Percentiles rank a stretch among this genome's conserved stretches.
Evolutionary conservation across 2,888 invertebrate species (phyloP).

Genomic region (Dynastes maya): DNA sequence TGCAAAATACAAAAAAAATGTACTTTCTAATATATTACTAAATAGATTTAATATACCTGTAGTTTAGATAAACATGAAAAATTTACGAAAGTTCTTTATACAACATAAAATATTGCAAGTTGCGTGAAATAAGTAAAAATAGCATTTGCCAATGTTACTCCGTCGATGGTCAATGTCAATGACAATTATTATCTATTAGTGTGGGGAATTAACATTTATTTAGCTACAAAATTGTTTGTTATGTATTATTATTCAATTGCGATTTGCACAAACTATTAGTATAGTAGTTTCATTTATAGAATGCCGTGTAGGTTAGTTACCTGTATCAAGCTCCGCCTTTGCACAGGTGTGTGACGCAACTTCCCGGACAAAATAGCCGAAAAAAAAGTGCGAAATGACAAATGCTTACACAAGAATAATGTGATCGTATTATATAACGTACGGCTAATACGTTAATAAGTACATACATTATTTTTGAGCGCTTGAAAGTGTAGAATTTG

Average conservation of each 20-base stretch:
- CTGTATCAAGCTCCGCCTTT: constrained; percentile 29
- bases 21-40: no score
- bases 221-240: constrained; percentile 16
- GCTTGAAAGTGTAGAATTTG: not conserved
- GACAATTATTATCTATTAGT: constrained; percentile 30
- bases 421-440: constrained; percentile 6
- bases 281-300: constrained; percentile 17
- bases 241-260: constrained; percentile 31
- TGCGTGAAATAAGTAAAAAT: no score
- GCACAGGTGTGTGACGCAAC: constrained; percentile 13
- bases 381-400: constrained; percentile 26
- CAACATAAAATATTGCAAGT: no score
- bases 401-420: constrained; percentile 12
- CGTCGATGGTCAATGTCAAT: constrained; percentile 32
- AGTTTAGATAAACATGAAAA: no score
- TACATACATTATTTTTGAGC: not conserved
- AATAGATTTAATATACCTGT: no score
- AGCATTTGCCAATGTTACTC: constrained; percentile 1
- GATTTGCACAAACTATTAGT: constrained; percentile 26
- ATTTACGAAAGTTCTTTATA: no score
- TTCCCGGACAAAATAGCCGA: not conserved
- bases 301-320: constrained; percentile 31
- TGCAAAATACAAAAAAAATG: no score
- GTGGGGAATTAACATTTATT: constrained; percentile 24
- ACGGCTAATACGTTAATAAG: constrained; percentile 1